Evolutionary conservation across 2,113 vertebrate species (phyloP).

Genomic region (Pluvianellus socialis): DNA sequence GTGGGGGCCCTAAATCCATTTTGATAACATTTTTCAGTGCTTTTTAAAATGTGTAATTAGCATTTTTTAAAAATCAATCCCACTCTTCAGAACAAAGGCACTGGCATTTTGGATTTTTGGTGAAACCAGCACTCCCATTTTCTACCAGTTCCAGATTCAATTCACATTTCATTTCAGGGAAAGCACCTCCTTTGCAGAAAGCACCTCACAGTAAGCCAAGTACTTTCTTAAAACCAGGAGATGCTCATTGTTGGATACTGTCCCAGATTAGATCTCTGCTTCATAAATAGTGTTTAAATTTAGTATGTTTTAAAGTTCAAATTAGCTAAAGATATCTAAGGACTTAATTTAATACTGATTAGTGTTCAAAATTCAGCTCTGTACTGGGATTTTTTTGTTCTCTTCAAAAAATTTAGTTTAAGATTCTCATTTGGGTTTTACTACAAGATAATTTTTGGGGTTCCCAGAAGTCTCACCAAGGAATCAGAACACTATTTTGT

Average conservation of each 20-base stretch:
- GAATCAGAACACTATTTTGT: background rate
- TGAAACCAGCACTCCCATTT: background rate
- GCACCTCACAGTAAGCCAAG: background rate
- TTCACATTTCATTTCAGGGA: background rate
- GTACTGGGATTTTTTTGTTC: background rate
- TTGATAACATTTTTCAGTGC: background rate
- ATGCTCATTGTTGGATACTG: background rate
- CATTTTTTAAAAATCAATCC: background rate
- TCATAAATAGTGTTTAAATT: background rate
- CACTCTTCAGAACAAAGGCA: background rate
- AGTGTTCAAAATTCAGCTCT: background rate
- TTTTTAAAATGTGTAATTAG: background rate
- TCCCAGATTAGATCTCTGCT: background rate
- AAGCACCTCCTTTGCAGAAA: background rate
- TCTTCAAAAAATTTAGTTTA: background rate
- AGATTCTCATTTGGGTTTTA: background rate
- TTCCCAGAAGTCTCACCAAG: background rate
- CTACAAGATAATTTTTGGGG: background rate
- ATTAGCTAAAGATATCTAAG: background rate
- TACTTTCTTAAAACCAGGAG: background rate
- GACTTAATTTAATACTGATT: background rate
- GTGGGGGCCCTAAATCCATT: background rate
- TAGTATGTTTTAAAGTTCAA: slow-evolving; percentile 1
- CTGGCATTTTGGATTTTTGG: background rate
- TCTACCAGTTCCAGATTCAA: background rate